Conservation (phyloP, 64 coral and sea anemone species). For the Montipora capricornis region DNA sequence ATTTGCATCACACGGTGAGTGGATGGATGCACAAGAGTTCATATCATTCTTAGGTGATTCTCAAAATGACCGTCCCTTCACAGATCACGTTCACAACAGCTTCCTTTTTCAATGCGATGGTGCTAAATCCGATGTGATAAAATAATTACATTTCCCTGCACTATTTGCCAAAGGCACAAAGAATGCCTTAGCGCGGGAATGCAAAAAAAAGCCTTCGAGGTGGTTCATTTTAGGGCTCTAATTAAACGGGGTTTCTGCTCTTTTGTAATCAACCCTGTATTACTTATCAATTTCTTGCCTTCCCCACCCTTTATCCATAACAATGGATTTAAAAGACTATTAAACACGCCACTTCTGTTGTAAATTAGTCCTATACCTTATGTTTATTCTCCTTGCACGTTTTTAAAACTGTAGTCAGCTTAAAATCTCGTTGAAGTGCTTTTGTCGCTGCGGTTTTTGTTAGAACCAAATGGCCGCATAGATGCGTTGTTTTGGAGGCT, state of each 20-base stretch:
- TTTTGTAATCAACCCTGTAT: slow-evolving; percentile 38
- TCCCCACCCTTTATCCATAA: slow-evolving; percentile 34
- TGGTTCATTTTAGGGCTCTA: slow-evolving; percentile 15
- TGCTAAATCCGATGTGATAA: slow-evolving; percentile 46
- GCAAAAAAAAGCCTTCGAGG: slow-evolving; percentile 22
- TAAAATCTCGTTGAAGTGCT: neutral
- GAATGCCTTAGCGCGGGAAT: slow-evolving; percentile 14
- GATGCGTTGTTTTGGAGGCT: neutral
- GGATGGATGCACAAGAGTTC: no score
- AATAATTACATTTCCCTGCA: slow-evolving; percentile 40
- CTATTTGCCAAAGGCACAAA: slow-evolving; percentile 50
- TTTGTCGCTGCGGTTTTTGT: neutral
- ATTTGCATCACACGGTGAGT: neutral
- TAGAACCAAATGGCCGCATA: neutral
- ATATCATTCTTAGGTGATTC: no score
- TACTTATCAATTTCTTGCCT: slow-evolving; percentile 41
- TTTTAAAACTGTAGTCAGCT: slow-evolving; percentile 19
- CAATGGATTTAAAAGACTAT: slow-evolving; percentile 54
- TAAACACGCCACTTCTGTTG: slow-evolving; percentile 33
- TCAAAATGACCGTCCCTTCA: no score
- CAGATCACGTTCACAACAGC: neutral
- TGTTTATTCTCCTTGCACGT: slow-evolving; percentile 49
- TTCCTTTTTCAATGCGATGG: slow-evolving; percentile 44
- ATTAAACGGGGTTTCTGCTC: slow-evolving; percentile 5
- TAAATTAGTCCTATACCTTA: slow-evolving; percentile 4